A percentile compares a stretch with the other conserved stretches of the same genome.
Evolutionary conservation across 2,797 vertebrate genomes (phyloP).

Genomic region (Salarias fasciatus): DNA sequence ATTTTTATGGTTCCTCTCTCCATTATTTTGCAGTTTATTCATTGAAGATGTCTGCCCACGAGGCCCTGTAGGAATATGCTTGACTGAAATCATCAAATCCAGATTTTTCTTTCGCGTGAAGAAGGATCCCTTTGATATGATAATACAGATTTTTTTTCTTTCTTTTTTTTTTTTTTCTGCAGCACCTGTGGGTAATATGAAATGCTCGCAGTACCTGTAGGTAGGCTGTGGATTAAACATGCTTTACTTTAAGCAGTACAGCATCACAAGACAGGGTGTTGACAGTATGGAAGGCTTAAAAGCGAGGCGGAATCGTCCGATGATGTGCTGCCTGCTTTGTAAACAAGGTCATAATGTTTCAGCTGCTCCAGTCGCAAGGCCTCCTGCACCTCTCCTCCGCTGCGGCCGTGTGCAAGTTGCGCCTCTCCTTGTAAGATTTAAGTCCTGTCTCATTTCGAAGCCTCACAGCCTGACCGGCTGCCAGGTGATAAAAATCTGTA

Average conservation of each 20-base stretch:
- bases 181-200: conserved; percentile 58
- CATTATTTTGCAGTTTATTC: conserved; percentile 76
- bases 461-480: conserved; percentile 60
- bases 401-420: conserved; percentile 42
- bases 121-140: conserved; percentile 72
- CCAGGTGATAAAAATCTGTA: conserved; percentile 82
- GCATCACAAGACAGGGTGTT: not conserved
- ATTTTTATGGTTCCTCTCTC: conserved; percentile 66
- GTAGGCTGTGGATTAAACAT: conserved; percentile 43
- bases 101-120: conserved; percentile 59
- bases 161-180: conserved; percentile 41
- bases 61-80: conserved; percentile 52
- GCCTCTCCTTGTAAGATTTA: conserved; percentile 68
- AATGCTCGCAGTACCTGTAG: conserved; percentile 47
- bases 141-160: conserved; percentile 53
- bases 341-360: conserved; percentile 30
- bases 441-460: conserved; percentile 65
- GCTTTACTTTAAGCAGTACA: conserved; percentile 26
- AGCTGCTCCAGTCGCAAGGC: conserved; percentile 6
- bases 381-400: conserved; percentile 13
- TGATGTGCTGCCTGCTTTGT: conserved; percentile 11
- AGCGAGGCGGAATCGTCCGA: conserved; percentile 13
- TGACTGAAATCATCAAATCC: conserved; percentile 68
- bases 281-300: not conserved
- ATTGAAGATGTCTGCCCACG: conserved; percentile 66